Evolutionary conservation across 1,140 invertebrate genomes (phyloP).

Genomic region (Tetramorium simillimum): DNA sequence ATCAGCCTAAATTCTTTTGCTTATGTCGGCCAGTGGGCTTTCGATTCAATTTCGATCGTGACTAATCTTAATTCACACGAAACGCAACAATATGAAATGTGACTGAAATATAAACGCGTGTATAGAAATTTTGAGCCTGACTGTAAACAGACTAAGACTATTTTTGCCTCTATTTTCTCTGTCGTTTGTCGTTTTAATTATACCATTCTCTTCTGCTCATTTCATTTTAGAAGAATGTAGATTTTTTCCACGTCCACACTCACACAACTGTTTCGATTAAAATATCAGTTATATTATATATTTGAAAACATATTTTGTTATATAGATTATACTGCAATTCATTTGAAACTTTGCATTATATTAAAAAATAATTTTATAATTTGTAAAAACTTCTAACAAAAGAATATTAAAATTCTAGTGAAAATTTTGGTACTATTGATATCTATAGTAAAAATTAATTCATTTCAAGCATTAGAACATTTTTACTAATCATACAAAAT

Average conservation of each 20-base stretch:
- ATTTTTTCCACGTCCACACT: neutral
- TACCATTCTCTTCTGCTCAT: neutral
- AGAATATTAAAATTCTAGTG: neutral
- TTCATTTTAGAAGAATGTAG: neutral
- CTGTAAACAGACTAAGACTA: neutral
- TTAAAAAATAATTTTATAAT: neutral
- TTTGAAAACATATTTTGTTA: neutral
- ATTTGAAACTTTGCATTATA: neutral
- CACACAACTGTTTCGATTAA: neutral
- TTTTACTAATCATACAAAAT: neutral
- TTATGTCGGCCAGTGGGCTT: neutral
- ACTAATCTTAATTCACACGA: neutral
- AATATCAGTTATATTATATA: neutral
- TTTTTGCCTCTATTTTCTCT: neutral
- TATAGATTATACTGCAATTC: neutral
- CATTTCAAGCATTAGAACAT: neutral
- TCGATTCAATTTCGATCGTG: slow-evolving; percentile 28
- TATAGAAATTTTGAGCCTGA: neutral
- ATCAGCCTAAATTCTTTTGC: slow-evolving; percentile 50
- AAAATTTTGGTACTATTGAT: neutral
- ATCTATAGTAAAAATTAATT: neutral
- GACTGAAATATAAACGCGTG: neutral
- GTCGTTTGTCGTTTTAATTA: slow-evolving; percentile 25
- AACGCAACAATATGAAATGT: neutral
- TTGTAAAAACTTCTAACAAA: neutral